Conservation (phyloP, 2,797 vertebrate genomes). For the Acanthornis magna region DNA sequence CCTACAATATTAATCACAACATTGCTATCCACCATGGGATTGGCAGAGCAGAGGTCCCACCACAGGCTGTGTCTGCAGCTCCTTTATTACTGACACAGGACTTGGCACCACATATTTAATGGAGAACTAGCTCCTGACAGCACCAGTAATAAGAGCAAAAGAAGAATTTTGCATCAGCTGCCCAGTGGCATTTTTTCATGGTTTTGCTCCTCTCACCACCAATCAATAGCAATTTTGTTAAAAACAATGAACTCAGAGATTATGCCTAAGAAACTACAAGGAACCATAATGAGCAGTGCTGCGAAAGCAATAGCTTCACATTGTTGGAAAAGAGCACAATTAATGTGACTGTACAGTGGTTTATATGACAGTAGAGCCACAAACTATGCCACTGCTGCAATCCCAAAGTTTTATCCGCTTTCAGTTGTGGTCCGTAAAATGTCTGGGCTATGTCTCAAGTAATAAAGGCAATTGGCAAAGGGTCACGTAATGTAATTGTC, state of each 20-base stretch:
- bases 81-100: background rate
- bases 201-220: background rate
- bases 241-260: background rate
- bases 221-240: background rate
- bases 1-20: background rate
- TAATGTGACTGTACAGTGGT: background rate
- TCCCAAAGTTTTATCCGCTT: background rate
- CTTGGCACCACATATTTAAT: background rate
- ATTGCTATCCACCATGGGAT: accelerated
- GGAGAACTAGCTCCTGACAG: background rate
- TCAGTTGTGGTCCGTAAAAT: background rate
- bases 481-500: background rate
- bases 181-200: background rate
- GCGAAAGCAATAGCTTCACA: background rate
- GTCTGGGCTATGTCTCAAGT: background rate
- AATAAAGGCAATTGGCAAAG: background rate
- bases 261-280: background rate
- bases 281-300: background rate
- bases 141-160: background rate
- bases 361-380: background rate
- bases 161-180: background rate
- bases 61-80: background rate
- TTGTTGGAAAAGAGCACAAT: background rate
- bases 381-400: background rate
- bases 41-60: background rate